Evolutionary conservation across 1,140 invertebrate genomes (phyloP).

Genomic region (Homarus americanus): DNA sequence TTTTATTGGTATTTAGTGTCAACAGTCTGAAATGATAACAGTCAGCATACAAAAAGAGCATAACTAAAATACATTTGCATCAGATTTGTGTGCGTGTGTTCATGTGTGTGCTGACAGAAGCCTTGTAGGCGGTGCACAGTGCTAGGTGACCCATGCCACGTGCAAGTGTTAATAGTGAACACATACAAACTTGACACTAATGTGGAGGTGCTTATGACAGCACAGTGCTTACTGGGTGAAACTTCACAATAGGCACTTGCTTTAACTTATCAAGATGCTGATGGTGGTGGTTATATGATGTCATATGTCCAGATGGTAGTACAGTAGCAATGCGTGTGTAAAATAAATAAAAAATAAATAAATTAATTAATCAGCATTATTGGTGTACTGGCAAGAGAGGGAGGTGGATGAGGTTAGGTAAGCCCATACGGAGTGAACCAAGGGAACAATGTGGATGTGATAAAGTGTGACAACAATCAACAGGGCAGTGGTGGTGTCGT

Average conservation of each 20-base stretch:
- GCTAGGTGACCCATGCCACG: slow-evolving; percentile 16
- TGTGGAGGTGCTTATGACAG: background rate
- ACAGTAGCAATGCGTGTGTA: background rate
- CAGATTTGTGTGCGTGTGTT: background rate
- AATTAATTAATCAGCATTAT: background rate
- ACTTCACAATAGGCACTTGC: background rate
- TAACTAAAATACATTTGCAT: background rate
- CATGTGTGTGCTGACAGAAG: background rate
- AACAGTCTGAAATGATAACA: background rate
- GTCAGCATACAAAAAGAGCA: background rate
- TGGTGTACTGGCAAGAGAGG: background rate
- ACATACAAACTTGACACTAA: background rate
- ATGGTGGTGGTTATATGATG: slow-evolving; percentile 5
- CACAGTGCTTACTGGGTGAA: background rate
- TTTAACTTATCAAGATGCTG: slow-evolving; percentile 8
- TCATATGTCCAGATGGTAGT: background rate
- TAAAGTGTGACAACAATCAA: no score
- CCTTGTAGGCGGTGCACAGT: background rate
- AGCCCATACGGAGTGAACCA: background rate
- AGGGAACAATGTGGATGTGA: background rate
- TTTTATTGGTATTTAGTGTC: background rate
- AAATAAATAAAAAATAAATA: background rate
- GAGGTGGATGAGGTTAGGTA: background rate
- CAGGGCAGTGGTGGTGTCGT: no score
- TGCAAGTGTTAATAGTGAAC: background rate